Evolutionary conservation across 2,113 vertebrate genomes (phyloP), one percentile per base, ranked within the genome.

Genomic region (Mesembrinibis cayennensis): DNA sequence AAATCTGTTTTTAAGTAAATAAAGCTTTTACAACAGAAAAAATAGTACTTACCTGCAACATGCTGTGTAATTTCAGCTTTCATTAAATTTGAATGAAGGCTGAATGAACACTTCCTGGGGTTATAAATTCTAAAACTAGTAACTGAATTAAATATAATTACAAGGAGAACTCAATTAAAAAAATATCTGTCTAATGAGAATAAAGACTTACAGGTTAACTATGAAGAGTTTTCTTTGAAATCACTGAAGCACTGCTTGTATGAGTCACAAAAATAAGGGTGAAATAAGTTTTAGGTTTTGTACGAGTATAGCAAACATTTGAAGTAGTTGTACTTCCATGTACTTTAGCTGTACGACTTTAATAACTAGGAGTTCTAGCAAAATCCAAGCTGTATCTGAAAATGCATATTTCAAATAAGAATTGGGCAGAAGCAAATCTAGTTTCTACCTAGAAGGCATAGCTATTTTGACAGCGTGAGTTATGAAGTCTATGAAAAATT

Each of bases 81-180:
- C 29, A 36, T 84, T 89, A 78, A 78, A 82, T 82, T 67, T 87
- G 69, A 59, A 47, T 82, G 92, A 94, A 88, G 61, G 71, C 23
- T 94, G 82, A 92, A 62, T 70, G 65, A 95, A 82, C 20, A 5
- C 25, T 89, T 95, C 91, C 77, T 0, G 7, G 52, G 69, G 70
- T 92, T 97, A 82, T 89, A 94, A 91, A 92, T 94, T 89, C 84
- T 82, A 32, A 36, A 84, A 67, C 62, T 84, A 3, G 5, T 95
- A 87, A 95, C 59, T 84, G 80, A 80, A 87, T 92, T 92, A 93
- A 93, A 67, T 81, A 56, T 87, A 93, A 86, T 96, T 95, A 81
- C 69, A 84, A 63, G 50, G 80, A 58, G 78, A 92, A 84, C 30
- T 63, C 72, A 67, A 66, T 79, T 95, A 84, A 84, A 92, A 91